Evolutionary conservation across 2,888 invertebrate species (phyloP).

Genomic region (Diarsia dahlii): DNA sequence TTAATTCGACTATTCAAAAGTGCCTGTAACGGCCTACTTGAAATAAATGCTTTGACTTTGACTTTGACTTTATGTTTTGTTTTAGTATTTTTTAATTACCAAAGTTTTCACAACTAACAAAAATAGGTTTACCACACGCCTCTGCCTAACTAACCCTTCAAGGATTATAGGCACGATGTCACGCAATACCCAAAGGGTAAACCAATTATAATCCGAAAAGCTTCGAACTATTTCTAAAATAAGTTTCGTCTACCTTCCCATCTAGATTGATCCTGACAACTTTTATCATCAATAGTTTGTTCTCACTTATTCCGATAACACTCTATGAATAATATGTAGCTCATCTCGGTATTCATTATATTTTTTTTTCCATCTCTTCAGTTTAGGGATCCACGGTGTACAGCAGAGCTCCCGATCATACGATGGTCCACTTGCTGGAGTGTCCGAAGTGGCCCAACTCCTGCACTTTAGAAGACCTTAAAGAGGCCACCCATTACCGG

Average conservation of each 20-base stretch:
- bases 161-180: background rate
- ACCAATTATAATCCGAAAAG: conserved; percentile 23
- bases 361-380: background rate
- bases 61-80: no score
- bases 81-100: background rate
- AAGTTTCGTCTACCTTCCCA: background rate
- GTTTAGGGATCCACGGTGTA: background rate
- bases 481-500: no score
- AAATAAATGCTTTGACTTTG: no score
- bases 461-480: no score
- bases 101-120: background rate
- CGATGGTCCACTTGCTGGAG: no score
- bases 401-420: no score
- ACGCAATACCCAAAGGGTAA: background rate
- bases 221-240: conserved; percentile 8
- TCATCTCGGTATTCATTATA: conserved; percentile 6
- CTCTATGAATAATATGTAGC: conserved; percentile 2
- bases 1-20: no score
- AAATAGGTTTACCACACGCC: background rate
- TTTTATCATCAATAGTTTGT: conserved; percentile 46
- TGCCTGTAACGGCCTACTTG: no score
- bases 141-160: background rate
- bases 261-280: conserved; percentile 13
- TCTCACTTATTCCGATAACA: conserved; percentile 4
- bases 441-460: no score